Conservation (phyloP, 1,140 invertebrate species). For the Drosophila tristis region DNA sequence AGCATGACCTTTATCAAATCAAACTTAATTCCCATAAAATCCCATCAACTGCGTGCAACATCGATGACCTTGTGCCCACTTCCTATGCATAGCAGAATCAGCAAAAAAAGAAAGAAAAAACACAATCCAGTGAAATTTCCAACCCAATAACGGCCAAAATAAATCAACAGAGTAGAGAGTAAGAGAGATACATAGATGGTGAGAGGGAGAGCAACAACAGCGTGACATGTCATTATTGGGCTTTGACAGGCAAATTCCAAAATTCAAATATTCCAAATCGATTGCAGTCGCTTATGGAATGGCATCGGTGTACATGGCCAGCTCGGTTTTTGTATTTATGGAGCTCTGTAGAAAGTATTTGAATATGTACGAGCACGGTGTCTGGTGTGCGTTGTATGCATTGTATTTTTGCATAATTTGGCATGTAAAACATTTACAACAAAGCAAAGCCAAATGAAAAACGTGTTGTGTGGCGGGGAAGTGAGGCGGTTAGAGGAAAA, state of each 20-base stretch:
- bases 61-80: conserved; percentile 56
- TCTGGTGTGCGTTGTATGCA: background rate
- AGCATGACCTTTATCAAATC: conserved; percentile 61
- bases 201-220: conserved; percentile 12
- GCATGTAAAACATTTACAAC: conserved; percentile 79
- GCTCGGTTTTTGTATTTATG: conserved; percentile 29
- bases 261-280: conserved; percentile 66
- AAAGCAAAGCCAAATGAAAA: conserved; percentile 44
- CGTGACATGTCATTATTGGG: conserved; percentile 75
- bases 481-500: conserved; percentile 4
- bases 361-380: conserved; percentile 64
- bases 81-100: conserved; percentile 12
- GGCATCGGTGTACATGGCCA: background rate
- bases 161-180: conserved; percentile 15
- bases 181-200: conserved; percentile 3
- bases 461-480: conserved; percentile 23
- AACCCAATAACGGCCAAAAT: conserved; percentile 27
- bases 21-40: conserved; percentile 62
- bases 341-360: conserved; percentile 56
- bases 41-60: conserved; percentile 46
- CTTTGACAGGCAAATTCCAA: conserved; percentile 73
- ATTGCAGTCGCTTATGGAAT: conserved; percentile 32
- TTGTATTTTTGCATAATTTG: conserved; percentile 81
- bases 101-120: background rate
- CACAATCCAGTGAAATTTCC: conserved; percentile 34